A percentile compares a stretch with the other conserved stretches of the same genome.
Conservation (phyloP, 2,113 vertebrate genomes). For the Corythoichthys intestinalis region DNA sequence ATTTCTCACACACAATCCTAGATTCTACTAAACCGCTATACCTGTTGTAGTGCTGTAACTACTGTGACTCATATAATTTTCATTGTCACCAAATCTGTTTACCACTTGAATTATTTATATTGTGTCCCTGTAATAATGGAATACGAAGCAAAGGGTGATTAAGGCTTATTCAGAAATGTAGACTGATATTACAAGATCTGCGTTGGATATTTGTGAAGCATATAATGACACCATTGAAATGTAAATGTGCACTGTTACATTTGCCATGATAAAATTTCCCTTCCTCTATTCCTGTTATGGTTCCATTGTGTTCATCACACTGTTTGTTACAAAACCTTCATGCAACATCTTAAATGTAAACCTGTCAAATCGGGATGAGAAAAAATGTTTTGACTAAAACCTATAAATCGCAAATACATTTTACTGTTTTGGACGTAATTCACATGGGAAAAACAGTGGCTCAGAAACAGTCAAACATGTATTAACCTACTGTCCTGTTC, state of each 20-base stretch:
- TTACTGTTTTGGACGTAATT: constrained; percentile 53
- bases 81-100: background rate
- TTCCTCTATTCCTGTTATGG: constrained; percentile 7
- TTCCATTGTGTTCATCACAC: constrained; percentile 14
- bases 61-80: background rate
- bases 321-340: constrained; percentile 23
- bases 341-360: constrained; percentile 36
- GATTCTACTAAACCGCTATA: background rate
- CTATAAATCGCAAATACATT: constrained; percentile 65
- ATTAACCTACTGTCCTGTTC: too few relatives aligned
- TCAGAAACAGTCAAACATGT: constrained; percentile 3
- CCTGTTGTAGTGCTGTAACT: background rate
- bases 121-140: constrained; percentile 1
- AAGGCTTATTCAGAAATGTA: constrained; percentile 19
- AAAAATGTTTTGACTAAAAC: constrained; percentile 61
- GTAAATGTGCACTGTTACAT: constrained; percentile 17
- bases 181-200: constrained; percentile 8
- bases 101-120: background rate
- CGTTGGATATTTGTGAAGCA: constrained; percentile 1
- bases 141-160: background rate
- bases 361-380: constrained; percentile 43
- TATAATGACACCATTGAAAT: constrained; percentile 21
- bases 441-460: constrained; percentile 39
- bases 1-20: background rate
- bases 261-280: constrained; percentile 15